Percentiles rank a stretch among this genome's conserved stretches.
These are phyloP conservation scores for Daboia siamensis DNA, from an alignment of 2,113 vertebrate species.

Conservation along the genomic window DNA sequence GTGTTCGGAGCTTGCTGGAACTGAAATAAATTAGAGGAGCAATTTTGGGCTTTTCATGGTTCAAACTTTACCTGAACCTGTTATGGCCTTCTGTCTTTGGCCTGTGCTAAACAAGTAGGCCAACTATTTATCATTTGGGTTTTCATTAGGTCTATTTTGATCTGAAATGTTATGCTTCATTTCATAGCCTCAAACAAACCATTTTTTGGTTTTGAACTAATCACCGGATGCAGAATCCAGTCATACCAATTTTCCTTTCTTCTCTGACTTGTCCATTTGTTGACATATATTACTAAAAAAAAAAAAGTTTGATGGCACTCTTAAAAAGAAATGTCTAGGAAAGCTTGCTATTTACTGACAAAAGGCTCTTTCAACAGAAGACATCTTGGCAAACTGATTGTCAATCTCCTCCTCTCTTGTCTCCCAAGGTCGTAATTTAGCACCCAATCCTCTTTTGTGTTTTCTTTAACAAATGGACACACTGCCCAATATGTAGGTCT, in stretches of 20 bases:
- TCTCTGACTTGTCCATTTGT: background rate
- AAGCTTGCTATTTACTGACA: background rate
- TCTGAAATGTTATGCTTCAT: too few species aligned
- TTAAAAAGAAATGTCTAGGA: background rate
- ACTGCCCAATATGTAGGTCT: background rate
- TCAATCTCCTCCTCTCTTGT: background rate
- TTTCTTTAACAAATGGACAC: background rate
- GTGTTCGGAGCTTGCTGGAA: conserved; percentile 12
- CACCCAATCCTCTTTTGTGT: background rate
- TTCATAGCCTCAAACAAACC: background rate
- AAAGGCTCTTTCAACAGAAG: background rate
- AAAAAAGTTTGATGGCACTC: background rate
- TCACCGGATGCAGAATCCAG: background rate
- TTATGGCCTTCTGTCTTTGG: background rate
- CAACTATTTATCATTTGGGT: background rate
- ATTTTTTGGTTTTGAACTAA: background rate
- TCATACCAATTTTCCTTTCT: background rate
- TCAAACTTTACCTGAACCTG: background rate
- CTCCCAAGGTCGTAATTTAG: background rate
- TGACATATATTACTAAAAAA: background rate
- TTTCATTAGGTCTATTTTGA: background rate
- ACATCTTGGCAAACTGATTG: background rate
- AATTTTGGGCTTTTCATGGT: background rate
- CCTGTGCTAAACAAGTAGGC: background rate
- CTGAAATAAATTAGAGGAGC: background rate